phyloP scores from a whole-genome alignment of 2,113 vertebrate genomes.

The Cyanoramphus novaezelandiae region DNA sequence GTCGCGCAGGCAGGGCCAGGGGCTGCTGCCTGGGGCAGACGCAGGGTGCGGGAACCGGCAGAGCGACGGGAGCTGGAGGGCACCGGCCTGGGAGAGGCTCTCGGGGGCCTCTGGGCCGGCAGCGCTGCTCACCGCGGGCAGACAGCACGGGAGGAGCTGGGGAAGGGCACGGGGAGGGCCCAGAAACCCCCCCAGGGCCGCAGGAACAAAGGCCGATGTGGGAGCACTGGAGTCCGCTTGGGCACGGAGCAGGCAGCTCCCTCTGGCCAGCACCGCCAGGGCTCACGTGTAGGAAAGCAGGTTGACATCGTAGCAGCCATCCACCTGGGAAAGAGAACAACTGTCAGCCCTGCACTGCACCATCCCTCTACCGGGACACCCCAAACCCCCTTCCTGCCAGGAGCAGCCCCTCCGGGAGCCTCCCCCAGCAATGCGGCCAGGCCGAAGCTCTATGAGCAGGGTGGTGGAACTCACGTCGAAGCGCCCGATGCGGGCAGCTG shows the following conservation, averaged over 20 bases:
- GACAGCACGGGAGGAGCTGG: background rate
- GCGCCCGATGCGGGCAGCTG: conserved; percentile 86
- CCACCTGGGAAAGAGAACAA: conserved; percentile 81
- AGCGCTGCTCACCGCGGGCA: background rate
- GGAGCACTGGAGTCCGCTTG: background rate
- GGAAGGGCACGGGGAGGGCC: background rate
- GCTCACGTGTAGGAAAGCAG: conserved; percentile 87
- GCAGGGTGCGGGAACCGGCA: background rate
- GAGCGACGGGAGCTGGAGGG: background rate
- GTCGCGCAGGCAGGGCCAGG: background rate
- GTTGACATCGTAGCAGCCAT: conserved; percentile 93
- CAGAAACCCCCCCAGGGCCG: background rate
- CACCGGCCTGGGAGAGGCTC: background rate
- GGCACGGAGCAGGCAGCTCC: background rate
- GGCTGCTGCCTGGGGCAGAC: background rate
- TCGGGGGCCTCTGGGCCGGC: background rate
- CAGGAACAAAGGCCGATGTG: accelerated
- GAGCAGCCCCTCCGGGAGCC: background rate
- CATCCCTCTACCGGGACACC: background rate
- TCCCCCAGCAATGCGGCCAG: background rate
- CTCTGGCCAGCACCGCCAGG: accelerated
- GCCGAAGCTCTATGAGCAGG: accelerated
- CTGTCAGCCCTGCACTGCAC: background rate
- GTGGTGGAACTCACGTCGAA: conserved; percentile 86
- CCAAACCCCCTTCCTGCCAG: background rate